These are phyloP conservation scores for Rhamnusium bicolor DNA, from an alignment of 2,888 invertebrate genomes.

Conservation along the genomic window DNA sequence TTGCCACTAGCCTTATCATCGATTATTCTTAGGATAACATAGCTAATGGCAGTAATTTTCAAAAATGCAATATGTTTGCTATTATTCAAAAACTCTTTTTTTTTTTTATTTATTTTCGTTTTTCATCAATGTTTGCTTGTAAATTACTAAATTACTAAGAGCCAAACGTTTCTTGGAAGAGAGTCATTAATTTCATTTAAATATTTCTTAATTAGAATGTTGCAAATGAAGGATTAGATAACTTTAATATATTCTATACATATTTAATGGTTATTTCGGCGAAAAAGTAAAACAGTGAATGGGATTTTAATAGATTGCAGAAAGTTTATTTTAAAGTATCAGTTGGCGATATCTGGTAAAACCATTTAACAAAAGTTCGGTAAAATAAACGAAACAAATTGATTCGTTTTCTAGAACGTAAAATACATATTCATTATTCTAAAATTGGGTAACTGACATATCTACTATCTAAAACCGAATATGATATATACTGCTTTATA, in stretches of 20 bases:
- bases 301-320: background rate
- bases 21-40: too few relatives aligned
- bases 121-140: too few relatives aligned
- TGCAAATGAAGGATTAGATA: background rate
- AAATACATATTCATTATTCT: background rate
- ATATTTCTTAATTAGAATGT: background rate
- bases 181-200: background rate
- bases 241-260: slow-evolving; percentile 15
- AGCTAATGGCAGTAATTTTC: too few relatives aligned
- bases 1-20: too few relatives aligned
- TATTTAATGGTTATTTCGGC: background rate
- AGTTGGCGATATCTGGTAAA: background rate
- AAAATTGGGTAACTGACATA: background rate
- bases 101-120: too few relatives aligned
- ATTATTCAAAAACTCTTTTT: too few relatives aligned
- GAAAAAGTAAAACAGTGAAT: background rate
- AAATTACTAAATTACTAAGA: too few relatives aligned
- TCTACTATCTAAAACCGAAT: background rate
- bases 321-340: background rate
- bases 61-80: too few relatives aligned
- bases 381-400: background rate
- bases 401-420: background rate
- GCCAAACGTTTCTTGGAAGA: too few relatives aligned
- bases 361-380: background rate
- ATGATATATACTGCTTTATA: too few relatives aligned